Base-by-base conservation (phyloP, 2,797 vertebrate genomes). In the Oreonectes daqikongensis region DNA sequence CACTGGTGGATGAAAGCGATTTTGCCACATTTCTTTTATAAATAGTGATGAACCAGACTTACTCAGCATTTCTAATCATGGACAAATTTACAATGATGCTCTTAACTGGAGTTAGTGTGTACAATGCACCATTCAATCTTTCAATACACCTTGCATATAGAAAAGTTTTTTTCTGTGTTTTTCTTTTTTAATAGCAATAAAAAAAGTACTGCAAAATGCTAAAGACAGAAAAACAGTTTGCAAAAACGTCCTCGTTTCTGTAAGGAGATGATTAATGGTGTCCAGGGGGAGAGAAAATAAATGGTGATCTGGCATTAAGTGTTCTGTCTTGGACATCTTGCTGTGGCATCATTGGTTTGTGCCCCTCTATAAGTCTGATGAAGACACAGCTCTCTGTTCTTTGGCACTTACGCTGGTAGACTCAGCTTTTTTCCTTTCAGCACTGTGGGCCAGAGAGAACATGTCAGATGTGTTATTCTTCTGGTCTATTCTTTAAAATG, bases 381-480 rank as follows among this genome's bases (percentile, higher is more conserved):
- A 93, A 94, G 95, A 93, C 80, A 91, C 90, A 63, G 66, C 63
- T 84, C 84, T 84, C 84, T 80, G 87, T 0, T 82, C 85, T 92
- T 92, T 89, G 88, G 87, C 90, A 92, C 92, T 95, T 97, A 99
- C 0, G 97, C 97, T 84, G 97, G 97, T 90, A 99, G 95, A 91
- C 97, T 99, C 88, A 99, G 93, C 91, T 99, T 99, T 95, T 99
- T 99, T 91, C 97, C 97, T 92, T 99, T 98, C 91, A 99, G 94
- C 83, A 99, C 97, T 99, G 82, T 69, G 1, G 73, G 66, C 61
- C 48, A 85, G 53, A 72, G 15, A 63, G 60, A 52, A 57, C 12
- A 57, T 8, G 30, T 73, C 14, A 63, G 30, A 61, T 20, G 9
- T 63, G 6, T 82, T 46, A 82, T 8, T 28, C 18, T 8, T 28